These are phyloP conservation scores for Hyles euphorbiae DNA, from an alignment of 1,140 invertebrate species.

Conservation along the genomic window DNA sequence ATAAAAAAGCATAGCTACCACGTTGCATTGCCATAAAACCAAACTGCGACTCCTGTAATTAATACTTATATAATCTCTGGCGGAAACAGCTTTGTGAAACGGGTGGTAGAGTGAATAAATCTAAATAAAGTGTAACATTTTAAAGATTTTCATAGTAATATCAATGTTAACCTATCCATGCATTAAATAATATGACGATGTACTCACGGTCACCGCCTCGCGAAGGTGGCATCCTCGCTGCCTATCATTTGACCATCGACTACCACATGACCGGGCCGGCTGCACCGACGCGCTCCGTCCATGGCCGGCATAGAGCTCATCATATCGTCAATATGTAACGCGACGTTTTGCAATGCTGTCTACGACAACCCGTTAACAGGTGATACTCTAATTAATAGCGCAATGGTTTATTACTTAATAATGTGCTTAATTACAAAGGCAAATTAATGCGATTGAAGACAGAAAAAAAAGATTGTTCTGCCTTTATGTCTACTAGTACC, in stretches of 20 bases:
- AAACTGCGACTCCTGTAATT: too few species aligned
- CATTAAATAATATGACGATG: not conserved
- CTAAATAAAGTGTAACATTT: too few species aligned
- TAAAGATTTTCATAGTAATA: not conserved
- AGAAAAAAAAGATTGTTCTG: too few species aligned
- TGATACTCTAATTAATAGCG: constrained; percentile 3
- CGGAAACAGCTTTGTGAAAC: too few species aligned
- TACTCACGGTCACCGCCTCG: not conserved
- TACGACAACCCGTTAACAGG: constrained; percentile 40
- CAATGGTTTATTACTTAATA: not conserved
- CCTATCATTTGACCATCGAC: constrained; percentile 20
- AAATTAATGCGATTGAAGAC: too few species aligned
- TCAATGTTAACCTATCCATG: constrained; percentile 10
- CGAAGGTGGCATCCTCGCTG: constrained; percentile 10
- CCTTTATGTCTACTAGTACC: too few species aligned
- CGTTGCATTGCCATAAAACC: too few species aligned
- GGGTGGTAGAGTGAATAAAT: too few species aligned
- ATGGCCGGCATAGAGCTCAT: constrained; percentile 62
- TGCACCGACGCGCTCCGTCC: constrained; percentile 1
- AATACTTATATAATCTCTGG: too few species aligned
- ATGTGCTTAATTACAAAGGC: too few species aligned
- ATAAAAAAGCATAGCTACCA: too few species aligned
- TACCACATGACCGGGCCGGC: constrained; percentile 12
- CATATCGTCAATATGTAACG: constrained; percentile 60
- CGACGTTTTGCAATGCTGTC: constrained; percentile 46